These are phyloP conservation scores for Euphydryas editha DNA, from an alignment of 2,888 invertebrate species.

Conservation along the genomic window DNA sequence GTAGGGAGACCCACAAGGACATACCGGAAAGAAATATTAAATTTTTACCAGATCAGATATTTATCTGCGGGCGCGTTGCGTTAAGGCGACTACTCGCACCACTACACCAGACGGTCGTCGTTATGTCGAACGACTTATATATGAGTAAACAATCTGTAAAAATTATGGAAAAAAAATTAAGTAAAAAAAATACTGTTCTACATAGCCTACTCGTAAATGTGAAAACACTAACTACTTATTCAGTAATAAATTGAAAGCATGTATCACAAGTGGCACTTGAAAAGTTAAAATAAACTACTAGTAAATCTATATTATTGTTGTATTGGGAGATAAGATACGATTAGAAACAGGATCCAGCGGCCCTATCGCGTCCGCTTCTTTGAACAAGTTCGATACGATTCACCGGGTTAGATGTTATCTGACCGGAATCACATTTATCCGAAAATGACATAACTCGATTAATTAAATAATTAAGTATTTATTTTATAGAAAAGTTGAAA, in stretches of 20 bases:
- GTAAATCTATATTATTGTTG: slow-evolving; percentile 8
- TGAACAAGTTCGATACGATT: slow-evolving; percentile 25
- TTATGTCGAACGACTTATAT: too few species aligned
- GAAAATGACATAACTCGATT: slow-evolving; percentile 11
- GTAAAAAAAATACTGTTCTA: too few species aligned
- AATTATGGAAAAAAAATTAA: too few species aligned
- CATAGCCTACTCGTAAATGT: too few species aligned
- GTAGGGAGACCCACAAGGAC: too few species aligned
- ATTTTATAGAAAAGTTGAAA: background rate
- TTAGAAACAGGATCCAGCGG: slow-evolving; percentile 44
- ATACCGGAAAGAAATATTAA: too few species aligned
- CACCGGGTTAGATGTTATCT: slow-evolving; percentile 43
- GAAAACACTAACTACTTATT: too few species aligned
- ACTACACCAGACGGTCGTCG: too few species aligned
- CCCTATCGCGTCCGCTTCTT: slow-evolving; percentile 39
- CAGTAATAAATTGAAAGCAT: background rate
- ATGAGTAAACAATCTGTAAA: too few species aligned
- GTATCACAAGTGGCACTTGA: background rate
- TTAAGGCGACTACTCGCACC: too few species aligned
- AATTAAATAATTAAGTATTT: background rate
- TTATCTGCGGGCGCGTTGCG: too few species aligned
- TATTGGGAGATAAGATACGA: slow-evolving; percentile 44
- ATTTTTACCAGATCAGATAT: too few species aligned
- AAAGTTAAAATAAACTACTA: slow-evolving; percentile 4
- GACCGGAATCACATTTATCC: slow-evolving; percentile 34